phyloP scores from a whole-genome alignment of 2,888 invertebrate genomes.

The Diploptera punctata region DNA sequence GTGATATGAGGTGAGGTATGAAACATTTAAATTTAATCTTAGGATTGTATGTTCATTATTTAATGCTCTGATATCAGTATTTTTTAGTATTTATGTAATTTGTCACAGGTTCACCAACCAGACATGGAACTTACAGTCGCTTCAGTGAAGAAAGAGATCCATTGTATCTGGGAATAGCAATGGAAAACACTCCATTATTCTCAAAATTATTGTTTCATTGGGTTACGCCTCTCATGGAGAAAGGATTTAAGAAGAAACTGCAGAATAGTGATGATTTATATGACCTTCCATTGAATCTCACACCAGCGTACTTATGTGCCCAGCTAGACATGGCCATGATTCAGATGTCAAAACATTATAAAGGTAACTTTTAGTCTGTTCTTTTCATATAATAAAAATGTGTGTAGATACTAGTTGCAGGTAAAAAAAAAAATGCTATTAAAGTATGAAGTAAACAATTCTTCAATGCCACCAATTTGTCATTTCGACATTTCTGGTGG shows the following conservation, averaged over 20 bases:
- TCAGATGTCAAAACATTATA: constrained; percentile 5
- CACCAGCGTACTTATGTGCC: constrained; percentile 66
- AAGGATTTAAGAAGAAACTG: constrained; percentile 77
- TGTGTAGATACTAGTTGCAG: too few species aligned
- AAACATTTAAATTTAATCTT: too few species aligned
- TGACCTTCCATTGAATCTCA: constrained; percentile 74
- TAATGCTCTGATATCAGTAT: too few species aligned
- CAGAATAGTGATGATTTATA: constrained; percentile 80
- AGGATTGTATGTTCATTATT: too few species aligned
- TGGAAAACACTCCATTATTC: constrained; percentile 73
- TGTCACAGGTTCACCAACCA: constrained; percentile 35
- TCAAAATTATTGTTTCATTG: constrained; percentile 85
- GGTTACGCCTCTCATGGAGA: constrained; percentile 84
- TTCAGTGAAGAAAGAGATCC: constrained; percentile 72
- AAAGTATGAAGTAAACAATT: too few species aligned
- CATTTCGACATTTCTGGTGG: too few species aligned
- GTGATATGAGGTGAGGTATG: too few species aligned
- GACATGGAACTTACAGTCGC: constrained; percentile 60
- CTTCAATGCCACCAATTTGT: too few species aligned
- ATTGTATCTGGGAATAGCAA: constrained; percentile 78
- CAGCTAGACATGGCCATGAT: constrained; percentile 65
- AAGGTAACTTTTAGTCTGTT: too few species aligned
- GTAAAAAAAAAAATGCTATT: too few species aligned
- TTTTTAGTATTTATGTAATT: too few species aligned
- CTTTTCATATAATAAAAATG: too few species aligned